Base-by-base conservation (phyloP, 2,113 vertebrate species). In the Hippocampus guttulatus region DNA sequence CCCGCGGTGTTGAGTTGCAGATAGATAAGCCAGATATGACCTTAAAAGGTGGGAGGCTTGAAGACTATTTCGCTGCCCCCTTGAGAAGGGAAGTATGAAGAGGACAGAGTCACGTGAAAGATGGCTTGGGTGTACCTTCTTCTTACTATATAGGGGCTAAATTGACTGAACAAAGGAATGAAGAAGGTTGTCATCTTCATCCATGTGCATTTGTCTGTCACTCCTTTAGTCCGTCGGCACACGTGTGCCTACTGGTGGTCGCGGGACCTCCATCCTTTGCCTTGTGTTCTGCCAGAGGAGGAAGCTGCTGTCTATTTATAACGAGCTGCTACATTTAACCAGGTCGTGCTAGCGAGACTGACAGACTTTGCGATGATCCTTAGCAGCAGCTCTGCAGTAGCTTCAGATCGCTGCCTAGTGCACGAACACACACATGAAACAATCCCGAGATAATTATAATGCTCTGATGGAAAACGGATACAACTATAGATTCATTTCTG, bases 1-100 rank as follows among this genome's bases (percentile, higher is more conserved):
- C 87, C 84, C 55, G 81, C 66, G 77, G 84, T 87, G 73, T 83
- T 75, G 73, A 86, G 72, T 82, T 80, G 85, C 81, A 78, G 73
- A 84, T 63, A 82, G 82, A 89, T 69, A 88, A 88, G 84, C 73
- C 87, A 88, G 70, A 83, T 86, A 76, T 88, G 85, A 91, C 90
- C 89, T 90, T 88, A 89, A 77, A 81, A 85, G 77, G 74, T 78
- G 77, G 68, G 64, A 75, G 71, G 76, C 43, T 71, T 71, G 52
- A 64, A 72, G 73, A 73, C 67, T 70, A 73, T 85, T 74, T 81
- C 61, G 71, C 74, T 71, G 76, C 84, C 81, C 75, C 74, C 41
- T 60, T 55, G 69, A 79, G 75, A 83, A 84, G 77, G 70, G 79
- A 76, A 68, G 60, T 76, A 72, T 20, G 10, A 61, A 74, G 74